Evolutionary conservation across 2,113 vertebrate genomes (phyloP), one percentile per base, ranked within the genome.

Genomic region (Pygoscelis antarcticus): DNA sequence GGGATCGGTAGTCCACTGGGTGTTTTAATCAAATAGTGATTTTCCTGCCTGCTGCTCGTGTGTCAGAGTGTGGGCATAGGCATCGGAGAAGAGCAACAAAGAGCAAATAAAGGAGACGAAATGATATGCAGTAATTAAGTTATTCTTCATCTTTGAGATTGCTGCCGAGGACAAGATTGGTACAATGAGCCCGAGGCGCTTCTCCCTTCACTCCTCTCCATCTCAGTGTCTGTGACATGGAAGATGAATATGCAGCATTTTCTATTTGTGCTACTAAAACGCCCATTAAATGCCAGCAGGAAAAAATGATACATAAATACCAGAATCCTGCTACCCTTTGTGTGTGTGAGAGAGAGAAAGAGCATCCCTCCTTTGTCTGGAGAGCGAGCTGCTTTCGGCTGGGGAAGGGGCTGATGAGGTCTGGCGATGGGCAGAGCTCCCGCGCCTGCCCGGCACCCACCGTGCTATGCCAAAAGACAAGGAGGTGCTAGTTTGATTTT

Each of bases 201-300:
- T 93, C 92, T 97, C 85, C 86, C 58, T 69, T 89, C 85, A 60
- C 61, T 94, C 68, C 80, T 94, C 96, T 96, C 78, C 86, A 64
- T 96, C 86, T 94, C 86, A 38, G 30, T 61, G 85, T 74, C 92
- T 78, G 81, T 91, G 95, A 92, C 93, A 92, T 1, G 34, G 79
- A 84, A 89, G 92, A 97, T 93, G 92, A 96, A 96, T 92, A 91
- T 87, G 77, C 62, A 95, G 80, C 80, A 52, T 83, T 97, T 94
- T 92, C 94, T 89, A 66, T 95, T 94, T 94, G 93, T 92, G 93
- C 93, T 96, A 75, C 88, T 96, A 92, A 97, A 95, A 87, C 4
- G 25, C 86, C 93, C 93, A 95, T 97, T 92, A 96, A 96, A 88
- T 49, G 88, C 95, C 90, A 96, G 92, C 90, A 92, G 94, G 77